These are phyloP conservation scores for Lydus trimaculatus DNA, from an alignment of 2,888 invertebrate species.

Conservation along the genomic window DNA sequence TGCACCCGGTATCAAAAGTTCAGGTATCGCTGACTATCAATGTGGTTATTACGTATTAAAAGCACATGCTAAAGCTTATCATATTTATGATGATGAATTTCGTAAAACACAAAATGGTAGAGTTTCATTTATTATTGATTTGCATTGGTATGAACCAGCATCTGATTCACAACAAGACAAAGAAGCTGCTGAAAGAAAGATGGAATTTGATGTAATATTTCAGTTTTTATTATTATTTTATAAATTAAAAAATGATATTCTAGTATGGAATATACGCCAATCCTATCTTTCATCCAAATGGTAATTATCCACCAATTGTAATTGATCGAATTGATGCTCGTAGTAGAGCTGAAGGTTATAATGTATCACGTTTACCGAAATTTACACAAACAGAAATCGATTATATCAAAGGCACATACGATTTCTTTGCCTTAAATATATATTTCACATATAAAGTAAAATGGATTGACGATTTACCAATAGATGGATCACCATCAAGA, in stretches of 20 bases:
- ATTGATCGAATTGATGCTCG: conserved; percentile 61
- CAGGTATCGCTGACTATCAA: conserved; percentile 68
- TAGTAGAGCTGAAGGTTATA: conserved; percentile 66
- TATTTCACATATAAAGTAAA: conserved; percentile 63
- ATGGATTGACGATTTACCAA: conserved; percentile 20
- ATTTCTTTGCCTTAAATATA: conserved; percentile 65
- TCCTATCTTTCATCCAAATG: conserved; percentile 63
- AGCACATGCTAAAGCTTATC: conserved; percentile 73
- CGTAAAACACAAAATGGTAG: conserved; percentile 64
- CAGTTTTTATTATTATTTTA: conserved; percentile 36
- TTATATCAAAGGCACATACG: conserved; percentile 65
- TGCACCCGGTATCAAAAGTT: conserved; percentile 53
- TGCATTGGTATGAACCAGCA: conserved; percentile 64
- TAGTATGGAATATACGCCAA: conserved; percentile 72
- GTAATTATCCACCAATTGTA: conserved; percentile 72
- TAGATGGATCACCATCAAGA: conserved; percentile 10
- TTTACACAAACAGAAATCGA: conserved; percentile 67
- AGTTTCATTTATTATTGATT: conserved; percentile 61
- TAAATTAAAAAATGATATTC: conserved; percentile 23
- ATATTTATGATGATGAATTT: conserved; percentile 69
- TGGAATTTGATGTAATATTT: conserved; percentile 62
- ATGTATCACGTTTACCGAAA: conserved; percentile 67
- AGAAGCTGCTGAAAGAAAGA: conserved; percentile 62
- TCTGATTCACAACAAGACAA: conserved; percentile 60
- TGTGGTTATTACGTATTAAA: conserved; percentile 71